These are phyloP conservation scores for Rotaria socialis DNA, from an alignment of 2,888 invertebrate genomes.

Conservation along the genomic window DNA sequence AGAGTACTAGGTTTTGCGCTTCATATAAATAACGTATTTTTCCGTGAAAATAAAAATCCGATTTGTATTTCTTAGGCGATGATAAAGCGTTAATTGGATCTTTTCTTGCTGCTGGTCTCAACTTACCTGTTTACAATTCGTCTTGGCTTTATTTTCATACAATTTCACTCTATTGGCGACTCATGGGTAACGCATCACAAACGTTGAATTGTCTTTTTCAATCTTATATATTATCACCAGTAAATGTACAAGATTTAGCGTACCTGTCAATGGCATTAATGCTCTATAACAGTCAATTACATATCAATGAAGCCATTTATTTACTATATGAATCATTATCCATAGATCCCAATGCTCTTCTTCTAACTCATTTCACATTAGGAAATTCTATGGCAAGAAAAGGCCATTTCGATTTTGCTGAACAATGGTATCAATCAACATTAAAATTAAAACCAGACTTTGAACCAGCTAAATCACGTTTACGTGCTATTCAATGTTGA, in stretches of 20 bases:
- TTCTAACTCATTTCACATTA: neutral
- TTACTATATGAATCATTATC: neutral
- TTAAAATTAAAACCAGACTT: slow-evolving; percentile 12
- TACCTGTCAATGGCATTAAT: neutral
- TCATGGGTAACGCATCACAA: neutral
- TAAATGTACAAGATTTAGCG: neutral
- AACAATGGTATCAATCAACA: slow-evolving; percentile 25
- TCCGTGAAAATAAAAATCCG: too few relatives aligned
- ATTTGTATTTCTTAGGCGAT: neutral
- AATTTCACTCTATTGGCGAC: slow-evolving; percentile 7
- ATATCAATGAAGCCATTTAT: slow-evolving; percentile 30
- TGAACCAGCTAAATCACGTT: slow-evolving; percentile 21
- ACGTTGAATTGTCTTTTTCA: slow-evolving; percentile 15
- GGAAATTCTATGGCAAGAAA: slow-evolving; percentile 20
- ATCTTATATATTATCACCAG: neutral
- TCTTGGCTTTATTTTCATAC: neutral
- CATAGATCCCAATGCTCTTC: neutral
- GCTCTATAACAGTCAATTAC: slow-evolving; percentile 8
- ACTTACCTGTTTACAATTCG: neutral
- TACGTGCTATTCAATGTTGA: slow-evolving; percentile 6
- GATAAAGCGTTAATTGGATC: neutral
- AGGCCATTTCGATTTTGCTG: neutral
- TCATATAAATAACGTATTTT: too few relatives aligned
- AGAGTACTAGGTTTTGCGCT: too few relatives aligned
- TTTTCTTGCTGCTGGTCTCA: neutral